Evolutionary conservation across 2,888 invertebrate genomes (phyloP), one percentile per base, ranked within the genome.

Genomic region (Eumerus sabulonum): DNA sequence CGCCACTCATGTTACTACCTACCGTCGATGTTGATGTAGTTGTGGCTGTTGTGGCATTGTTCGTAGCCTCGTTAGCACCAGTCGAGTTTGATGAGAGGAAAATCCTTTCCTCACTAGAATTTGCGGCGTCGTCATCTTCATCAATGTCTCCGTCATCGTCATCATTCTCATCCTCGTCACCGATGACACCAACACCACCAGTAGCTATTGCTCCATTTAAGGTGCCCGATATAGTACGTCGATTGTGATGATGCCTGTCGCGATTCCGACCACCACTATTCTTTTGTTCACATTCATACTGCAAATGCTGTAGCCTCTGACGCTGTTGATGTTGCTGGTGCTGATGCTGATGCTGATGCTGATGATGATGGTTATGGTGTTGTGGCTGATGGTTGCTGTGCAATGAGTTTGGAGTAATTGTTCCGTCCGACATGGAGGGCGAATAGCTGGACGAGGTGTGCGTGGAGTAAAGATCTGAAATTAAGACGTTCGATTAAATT

Each of bases 391-490:
- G 84, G 42, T 84, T 84, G 68, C 85, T 83, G 71, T 84, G 83
- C 72, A 86, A 82, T 1, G 88, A 88, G 68, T 88, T 89, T 70
- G 89, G 89, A 71, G 89, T 89, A 82, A 87, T 76, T 38, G 88
- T 87, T 81, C 87, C 89, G 70, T 89, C 89, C 68, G 89, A 89
- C 81, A 88, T 86, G 45, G 89, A 89, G 35, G 89, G 89, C 83
- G 89, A 89, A 81, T 88, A 89, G 77, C 88, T 89, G 77, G 88
- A 88, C 56, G 89, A 89, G 82, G 89, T 89, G 84, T 89, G 89
- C 60, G 89, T 88, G 66, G 89, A 89, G 82, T 88, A 89, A 85
- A 89, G 87, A 83, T 89, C 89, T 89, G 84, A 14, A 76, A 76
- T 68, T 62, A 68, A 76, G 40, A 38, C 74, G 74, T 76, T 77